Base-by-base conservation (phyloP, 2,888 invertebrate species). In the Cheiracanthium punctorium region DNA sequence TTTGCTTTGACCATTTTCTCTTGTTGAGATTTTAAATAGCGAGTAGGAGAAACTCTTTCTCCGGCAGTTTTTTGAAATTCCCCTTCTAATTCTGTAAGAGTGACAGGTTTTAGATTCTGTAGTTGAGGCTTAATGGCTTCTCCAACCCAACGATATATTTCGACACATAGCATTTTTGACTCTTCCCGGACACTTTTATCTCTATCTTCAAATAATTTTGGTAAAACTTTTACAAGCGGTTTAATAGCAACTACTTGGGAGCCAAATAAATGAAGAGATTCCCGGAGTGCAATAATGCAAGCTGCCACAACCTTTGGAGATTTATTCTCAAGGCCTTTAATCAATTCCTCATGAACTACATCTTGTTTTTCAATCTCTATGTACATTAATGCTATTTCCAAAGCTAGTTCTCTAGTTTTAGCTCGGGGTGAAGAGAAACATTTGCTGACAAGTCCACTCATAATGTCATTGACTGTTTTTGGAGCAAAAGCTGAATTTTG, bases 341-440 rank as follows among this genome's bases (percentile, higher is more conserved):
- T 93, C 0, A 99, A 93, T 91, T 98, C 98, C 89, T 98, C 98
- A 93, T 41, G 32, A 0, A 97, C 97, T 14, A 94, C 92, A 89
- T 98, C 98, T 88, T 96, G 95, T 91, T 97, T 98, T 91, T 99
- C 98, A 90, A 98, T 97, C 93, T 99, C 98, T 89, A 98, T 94
- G 91, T 96, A 98, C 96, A 98, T 96, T 85, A 99, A 93, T 5
- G 95, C 95, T 88, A 98, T 94, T 92, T 98, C 98, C 82, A 96
- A 93, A 0, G 97, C 96, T 70, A 97, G 93, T 89, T 98, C 98
- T 91, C 96, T 96, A 10, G 98, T 98, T 92, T 96, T 97, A 5
- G 96, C 94, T 93, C 95, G 97, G 1, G 97, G 95, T 1, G 98
- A 97, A 37, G 96, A 97, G 89, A 98, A 94, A 91, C 98, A 98